Conservation (phyloP, 2,113 vertebrate genomes). For the Potamarius usumacintae region DNA sequence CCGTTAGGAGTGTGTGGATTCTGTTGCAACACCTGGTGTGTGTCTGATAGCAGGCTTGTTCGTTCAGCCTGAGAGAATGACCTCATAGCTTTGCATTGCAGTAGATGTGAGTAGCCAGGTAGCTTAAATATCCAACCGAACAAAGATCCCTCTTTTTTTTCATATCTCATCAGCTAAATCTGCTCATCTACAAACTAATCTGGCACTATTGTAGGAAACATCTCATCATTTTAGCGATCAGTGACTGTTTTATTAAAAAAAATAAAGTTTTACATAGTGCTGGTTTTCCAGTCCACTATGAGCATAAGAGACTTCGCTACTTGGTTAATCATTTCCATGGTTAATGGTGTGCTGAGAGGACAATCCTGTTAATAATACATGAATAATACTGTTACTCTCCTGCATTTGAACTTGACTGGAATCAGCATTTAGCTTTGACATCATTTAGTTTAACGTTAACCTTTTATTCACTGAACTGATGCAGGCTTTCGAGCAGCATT, state of each 20-base stretch:
- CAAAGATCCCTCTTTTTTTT: slow-evolving; percentile 33
- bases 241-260: background rate
- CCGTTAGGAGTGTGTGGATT: background rate
- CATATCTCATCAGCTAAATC: slow-evolving; percentile 19
- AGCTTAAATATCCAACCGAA: slow-evolving; percentile 37
- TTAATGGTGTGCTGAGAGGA: slow-evolving; percentile 1
- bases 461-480: background rate
- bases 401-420: slow-evolving; percentile 12
- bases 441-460: background rate
- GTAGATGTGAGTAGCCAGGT: slow-evolving; percentile 11
- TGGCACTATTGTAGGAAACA: background rate
- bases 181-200: background rate
- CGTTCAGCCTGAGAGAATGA: slow-evolving; percentile 34
- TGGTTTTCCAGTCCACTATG: background rate
- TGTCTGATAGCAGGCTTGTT: slow-evolving; percentile 34
- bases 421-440: background rate
- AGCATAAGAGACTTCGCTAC: background rate
- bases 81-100: slow-evolving; percentile 41
- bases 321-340: slow-evolving; percentile 46
- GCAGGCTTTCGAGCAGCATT: background rate
- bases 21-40: slow-evolving; percentile 42
- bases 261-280: background rate
- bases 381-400: slow-evolving; percentile 1
- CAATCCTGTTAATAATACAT: slow-evolving; percentile 51
- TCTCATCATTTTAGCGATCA: background rate